Evolutionary conservation across 2,888 invertebrate species (phyloP).

Genomic region (Orchesellides sinensis): DNA sequence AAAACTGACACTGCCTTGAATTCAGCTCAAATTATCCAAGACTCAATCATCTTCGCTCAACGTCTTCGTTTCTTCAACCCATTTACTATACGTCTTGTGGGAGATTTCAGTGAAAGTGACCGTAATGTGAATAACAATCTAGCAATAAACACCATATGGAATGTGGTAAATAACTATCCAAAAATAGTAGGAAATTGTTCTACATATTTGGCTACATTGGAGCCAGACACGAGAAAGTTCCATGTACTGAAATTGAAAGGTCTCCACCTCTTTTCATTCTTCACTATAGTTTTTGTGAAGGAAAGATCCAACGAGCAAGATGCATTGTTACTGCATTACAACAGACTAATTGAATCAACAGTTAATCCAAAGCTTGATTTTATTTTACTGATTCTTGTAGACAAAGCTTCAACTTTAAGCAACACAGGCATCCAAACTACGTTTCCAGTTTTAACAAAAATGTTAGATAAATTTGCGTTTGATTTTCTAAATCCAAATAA

Average conservation of each 20-base stretch:
- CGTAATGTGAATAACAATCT: neutral
- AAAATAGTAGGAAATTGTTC: neutral
- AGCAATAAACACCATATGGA: neutral
- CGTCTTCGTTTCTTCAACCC: neutral
- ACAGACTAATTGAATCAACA: neutral
- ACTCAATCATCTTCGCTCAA: constrained; percentile 6
- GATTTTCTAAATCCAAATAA: neutral
- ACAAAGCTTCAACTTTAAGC: neutral
- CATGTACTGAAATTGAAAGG: neutral
- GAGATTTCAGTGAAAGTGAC: neutral
- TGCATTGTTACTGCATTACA: neutral
- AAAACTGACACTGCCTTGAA: too few relatives aligned
- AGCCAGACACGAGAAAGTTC: constrained; percentile 1
- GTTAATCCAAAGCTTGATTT: constrained; percentile 30
- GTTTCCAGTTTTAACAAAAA: constrained; percentile 5
- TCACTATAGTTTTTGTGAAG: neutral
- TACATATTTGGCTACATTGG: neutral
- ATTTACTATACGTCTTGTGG: constrained; percentile 13
- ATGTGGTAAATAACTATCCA: neutral
- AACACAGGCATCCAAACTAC: neutral
- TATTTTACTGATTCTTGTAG: neutral
- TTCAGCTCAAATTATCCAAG: neutral
- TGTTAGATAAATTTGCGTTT: constrained; percentile 13
- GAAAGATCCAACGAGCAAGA: neutral
- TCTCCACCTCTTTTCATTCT: constrained; percentile 7